A percentile compares a stretch with the other conserved stretches of the same genome.
These are phyloP conservation scores for Hydropotes inermis DNA, from an alignment of 2,113 vertebrate genomes.

Conservation along the genomic window DNA sequence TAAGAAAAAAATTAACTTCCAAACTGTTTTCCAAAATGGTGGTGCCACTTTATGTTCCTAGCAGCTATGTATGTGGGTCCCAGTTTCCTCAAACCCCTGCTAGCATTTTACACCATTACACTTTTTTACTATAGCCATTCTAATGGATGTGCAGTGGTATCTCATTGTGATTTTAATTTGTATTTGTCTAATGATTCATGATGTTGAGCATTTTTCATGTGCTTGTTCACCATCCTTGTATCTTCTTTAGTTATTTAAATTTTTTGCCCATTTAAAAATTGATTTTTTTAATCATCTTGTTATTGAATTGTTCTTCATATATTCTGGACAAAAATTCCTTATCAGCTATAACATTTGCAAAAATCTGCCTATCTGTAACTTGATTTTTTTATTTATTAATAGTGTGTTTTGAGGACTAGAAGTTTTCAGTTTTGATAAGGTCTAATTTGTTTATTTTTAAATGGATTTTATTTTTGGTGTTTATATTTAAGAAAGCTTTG, in stretches of 20 bases:
- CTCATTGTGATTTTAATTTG: background rate
- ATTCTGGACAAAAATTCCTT: background rate
- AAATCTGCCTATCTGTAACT: background rate
- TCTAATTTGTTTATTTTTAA: background rate
- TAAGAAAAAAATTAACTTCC: background rate
- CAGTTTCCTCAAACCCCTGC: background rate
- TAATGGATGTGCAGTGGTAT: background rate
- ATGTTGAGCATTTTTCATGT: background rate
- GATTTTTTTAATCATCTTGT: background rate
- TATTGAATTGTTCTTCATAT: slow-evolving; percentile 18
- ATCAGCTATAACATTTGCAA: background rate
- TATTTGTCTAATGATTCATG: background rate
- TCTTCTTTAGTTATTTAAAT: background rate
- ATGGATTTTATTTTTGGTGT: slow-evolving; percentile 19
- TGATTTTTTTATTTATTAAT: background rate
- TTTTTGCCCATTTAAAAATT: background rate
- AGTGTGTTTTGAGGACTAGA: background rate
- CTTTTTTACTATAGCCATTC: background rate
- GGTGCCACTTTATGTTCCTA: background rate
- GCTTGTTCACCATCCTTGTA: background rate
- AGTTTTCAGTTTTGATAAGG: background rate
- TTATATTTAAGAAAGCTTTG: slow-evolving; percentile 23
- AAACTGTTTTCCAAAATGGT: background rate
- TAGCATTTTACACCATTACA: background rate
- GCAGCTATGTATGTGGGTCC: background rate